Conservation (phyloP, 2,113 vertebrate species). For the Falcunculus frontatus region DNA sequence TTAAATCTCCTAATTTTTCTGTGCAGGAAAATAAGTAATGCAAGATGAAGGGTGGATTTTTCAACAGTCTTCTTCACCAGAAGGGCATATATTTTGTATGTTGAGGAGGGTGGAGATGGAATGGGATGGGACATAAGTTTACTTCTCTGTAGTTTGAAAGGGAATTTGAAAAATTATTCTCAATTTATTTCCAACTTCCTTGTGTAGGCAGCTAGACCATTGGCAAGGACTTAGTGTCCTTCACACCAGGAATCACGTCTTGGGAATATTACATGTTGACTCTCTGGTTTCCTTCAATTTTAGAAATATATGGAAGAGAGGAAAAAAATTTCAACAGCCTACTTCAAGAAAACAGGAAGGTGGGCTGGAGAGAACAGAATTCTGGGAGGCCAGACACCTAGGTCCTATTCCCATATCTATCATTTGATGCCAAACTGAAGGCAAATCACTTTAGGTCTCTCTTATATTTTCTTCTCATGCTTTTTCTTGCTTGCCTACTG, state of each 20-base stretch:
- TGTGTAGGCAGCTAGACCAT: not conserved
- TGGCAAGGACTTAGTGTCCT: not conserved
- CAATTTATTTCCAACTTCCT: not conserved
- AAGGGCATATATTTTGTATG: not conserved
- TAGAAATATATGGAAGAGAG: constrained; percentile 4
- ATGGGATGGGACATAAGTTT: not conserved
- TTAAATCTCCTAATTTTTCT: not conserved
- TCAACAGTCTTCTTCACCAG: not conserved
- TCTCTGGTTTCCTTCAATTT: constrained; percentile 18
- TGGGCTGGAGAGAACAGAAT: not conserved
- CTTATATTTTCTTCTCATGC: not conserved
- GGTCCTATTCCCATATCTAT: not conserved
- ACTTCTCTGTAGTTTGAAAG: not conserved
- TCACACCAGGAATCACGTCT: not conserved
- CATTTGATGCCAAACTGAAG: not conserved
- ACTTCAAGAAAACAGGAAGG: not conserved
- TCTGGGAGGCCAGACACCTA: not conserved
- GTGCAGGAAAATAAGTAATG: not conserved
- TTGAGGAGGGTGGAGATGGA: not conserved
- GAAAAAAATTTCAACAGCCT: not conserved
- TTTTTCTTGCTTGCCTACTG: not conserved
- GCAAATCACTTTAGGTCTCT: not conserved
- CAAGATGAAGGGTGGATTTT: not conserved
- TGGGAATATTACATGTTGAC: not conserved
- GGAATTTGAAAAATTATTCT: not conserved